Percentiles rank a stretch among this genome's conserved stretches.
These are phyloP conservation scores for Pseudochaenichthys georgianus DNA, from an alignment of 2,797 vertebrate species.

Conservation along the genomic window DNA sequence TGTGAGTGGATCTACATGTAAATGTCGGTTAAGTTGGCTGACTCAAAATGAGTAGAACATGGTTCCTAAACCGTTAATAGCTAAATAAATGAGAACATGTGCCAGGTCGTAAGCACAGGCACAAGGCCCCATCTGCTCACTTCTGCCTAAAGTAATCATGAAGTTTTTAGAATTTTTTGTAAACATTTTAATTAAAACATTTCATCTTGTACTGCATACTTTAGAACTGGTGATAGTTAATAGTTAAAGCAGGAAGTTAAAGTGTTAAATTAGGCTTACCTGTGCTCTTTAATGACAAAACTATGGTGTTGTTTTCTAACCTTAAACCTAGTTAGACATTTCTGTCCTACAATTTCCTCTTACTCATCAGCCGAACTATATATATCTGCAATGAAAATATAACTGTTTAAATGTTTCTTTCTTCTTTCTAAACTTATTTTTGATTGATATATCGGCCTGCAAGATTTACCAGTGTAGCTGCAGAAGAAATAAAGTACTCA, in stretches of 20 bases:
- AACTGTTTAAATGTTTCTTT: too few relatives aligned
- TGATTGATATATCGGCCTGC: background rate
- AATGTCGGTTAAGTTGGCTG: constrained; percentile 9
- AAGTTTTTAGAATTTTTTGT: background rate
- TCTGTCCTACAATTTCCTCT: background rate
- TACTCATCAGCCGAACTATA: background rate
- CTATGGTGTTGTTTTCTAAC: background rate
- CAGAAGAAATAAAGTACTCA: background rate
- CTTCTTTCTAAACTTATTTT: background rate
- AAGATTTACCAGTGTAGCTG: background rate
- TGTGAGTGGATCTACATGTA: constrained; percentile 14
- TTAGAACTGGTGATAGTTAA: background rate
- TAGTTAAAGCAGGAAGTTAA: too few relatives aligned
- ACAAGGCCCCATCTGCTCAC: constrained; percentile 3
- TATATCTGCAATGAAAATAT: background rate
- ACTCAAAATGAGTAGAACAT: constrained; percentile 13
- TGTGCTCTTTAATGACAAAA: constrained; percentile 1
- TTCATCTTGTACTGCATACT: too few relatives aligned
- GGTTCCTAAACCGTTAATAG: constrained; percentile 12
- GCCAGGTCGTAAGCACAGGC: background rate
- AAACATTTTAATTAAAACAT: too few relatives aligned
- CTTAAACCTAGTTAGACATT: background rate
- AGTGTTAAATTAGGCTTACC: too few relatives aligned
- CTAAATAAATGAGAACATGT: constrained; percentile 15
- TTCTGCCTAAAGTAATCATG: background rate